These are phyloP conservation scores for Hipparchia semele DNA, from an alignment of 2,888 invertebrate genomes.

Conservation along the genomic window DNA sequence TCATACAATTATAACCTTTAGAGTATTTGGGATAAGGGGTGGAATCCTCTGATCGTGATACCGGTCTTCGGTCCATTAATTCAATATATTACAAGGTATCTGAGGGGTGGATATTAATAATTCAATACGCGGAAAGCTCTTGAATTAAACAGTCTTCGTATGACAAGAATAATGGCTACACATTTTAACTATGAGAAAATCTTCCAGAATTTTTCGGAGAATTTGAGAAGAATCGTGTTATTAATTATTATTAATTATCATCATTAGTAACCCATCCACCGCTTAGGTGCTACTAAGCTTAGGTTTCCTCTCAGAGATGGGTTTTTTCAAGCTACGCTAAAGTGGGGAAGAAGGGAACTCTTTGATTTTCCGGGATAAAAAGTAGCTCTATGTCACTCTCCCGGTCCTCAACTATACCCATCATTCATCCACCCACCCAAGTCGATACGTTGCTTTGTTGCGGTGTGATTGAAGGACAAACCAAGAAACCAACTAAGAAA, in stretches of 20 bases:
- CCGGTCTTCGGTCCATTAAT: constrained; percentile 26
- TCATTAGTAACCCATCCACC: no score
- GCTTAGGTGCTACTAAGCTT: no score
- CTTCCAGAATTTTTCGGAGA: neutral
- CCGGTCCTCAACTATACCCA: no score
- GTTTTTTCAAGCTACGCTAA: no score
- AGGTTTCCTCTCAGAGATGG: no score
- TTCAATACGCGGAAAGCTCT: constrained; percentile 31
- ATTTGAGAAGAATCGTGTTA: neutral
- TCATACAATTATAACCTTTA: constrained; percentile 1
- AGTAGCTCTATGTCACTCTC: no score
- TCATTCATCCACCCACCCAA: no score
- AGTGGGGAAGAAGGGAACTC: no score
- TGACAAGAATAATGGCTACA: constrained; percentile 26
- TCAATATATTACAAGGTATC: constrained; percentile 36
- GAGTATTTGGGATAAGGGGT: neutral
- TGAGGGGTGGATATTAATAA: constrained; percentile 30
- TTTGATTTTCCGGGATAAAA: no score
- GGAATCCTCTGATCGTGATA: neutral
- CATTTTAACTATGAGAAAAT: constrained; percentile 17
- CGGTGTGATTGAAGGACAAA: no score
- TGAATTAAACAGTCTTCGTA: constrained; percentile 34
- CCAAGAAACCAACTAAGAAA: no score
- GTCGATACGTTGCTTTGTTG: no score
- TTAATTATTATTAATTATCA: neutral